A percentile compares a stretch with the other conserved stretches of the same genome.
Evolutionary conservation across 2,113 vertebrate genomes (phyloP).

Genomic region (Ameiurus melas): DNA sequence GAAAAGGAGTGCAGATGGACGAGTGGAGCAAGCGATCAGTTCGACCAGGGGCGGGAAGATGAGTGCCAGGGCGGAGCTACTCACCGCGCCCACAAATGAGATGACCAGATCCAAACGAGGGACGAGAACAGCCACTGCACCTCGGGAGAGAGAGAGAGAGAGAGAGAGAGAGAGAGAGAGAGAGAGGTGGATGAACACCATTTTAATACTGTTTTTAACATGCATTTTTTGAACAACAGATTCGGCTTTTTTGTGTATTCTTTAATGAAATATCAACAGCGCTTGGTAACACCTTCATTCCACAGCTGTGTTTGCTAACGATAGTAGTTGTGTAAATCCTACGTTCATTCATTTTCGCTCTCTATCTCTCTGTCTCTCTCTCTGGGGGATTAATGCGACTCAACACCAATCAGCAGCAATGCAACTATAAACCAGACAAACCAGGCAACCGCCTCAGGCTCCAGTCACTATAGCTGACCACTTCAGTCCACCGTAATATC

Average conservation of each 20-base stretch:
- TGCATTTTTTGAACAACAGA: not conserved
- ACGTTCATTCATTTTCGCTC: not conserved
- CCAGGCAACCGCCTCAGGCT: not conserved
- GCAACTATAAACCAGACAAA: not conserved
- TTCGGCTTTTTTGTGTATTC: not conserved
- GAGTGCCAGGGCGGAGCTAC: conserved; percentile 84
- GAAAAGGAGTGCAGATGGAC: conserved; percentile 61
- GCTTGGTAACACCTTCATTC: not conserved
- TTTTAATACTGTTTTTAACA: too few species aligned
- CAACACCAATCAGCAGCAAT: not conserved
- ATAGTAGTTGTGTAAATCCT: not conserved
- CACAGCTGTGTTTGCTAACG: not conserved
- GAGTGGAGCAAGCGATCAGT: conserved; percentile 80
- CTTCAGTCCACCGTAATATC: too few species aligned
- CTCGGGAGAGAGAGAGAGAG: not conserved
- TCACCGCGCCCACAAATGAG: conserved; percentile 82
- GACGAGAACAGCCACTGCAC: conserved; percentile 63
- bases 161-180: not conserved
- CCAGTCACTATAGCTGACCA: not conserved
- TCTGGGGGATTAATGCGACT: not conserved
- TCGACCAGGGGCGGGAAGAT: conserved; percentile 84
- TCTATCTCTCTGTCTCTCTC: not conserved
- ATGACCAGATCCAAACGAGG: conserved; percentile 86
- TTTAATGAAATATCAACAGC: not conserved
- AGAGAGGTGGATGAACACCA: not conserved